Evolutionary conservation across 1,140 invertebrate genomes (phyloP).

Genomic region (Neodiprion lecontei): DNA sequence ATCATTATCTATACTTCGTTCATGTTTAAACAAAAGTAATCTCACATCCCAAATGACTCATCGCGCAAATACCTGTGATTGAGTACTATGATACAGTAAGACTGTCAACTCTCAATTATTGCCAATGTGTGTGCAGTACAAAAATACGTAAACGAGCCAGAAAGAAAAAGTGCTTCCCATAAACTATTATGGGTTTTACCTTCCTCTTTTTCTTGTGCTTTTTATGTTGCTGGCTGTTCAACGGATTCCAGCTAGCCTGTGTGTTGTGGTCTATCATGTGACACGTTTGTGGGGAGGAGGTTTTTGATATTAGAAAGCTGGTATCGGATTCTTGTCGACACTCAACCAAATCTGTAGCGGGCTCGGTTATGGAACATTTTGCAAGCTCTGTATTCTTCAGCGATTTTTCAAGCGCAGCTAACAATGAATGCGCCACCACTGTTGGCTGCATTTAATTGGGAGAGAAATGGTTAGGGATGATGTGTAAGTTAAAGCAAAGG

Average conservation of each 20-base stretch:
- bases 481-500: too few species aligned
- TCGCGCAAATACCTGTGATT: too few species aligned
- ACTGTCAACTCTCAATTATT: too few species aligned
- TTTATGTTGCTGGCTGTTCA: slow-evolving; percentile 52
- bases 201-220: slow-evolving; percentile 57
- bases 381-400: slow-evolving; percentile 48
- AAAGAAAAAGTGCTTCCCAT: not conserved
- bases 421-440: slow-evolving; percentile 44
- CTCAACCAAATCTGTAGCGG: slow-evolving; percentile 38
- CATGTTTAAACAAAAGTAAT: too few species aligned
- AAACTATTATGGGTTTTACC: slow-evolving; percentile 37
- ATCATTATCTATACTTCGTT: too few species aligned
- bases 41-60: too few species aligned
- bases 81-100: too few species aligned
- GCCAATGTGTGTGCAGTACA: too few species aligned
- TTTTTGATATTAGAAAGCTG: slow-evolving; percentile 46
- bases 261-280: slow-evolving; percentile 47
- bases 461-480: slow-evolving; percentile 6
- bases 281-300: slow-evolving; percentile 48
- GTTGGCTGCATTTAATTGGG: slow-evolving; percentile 43
- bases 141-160: too few species aligned
- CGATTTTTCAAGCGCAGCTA: slow-evolving; percentile 53
- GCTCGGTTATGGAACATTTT: slow-evolving; percentile 47
- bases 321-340: slow-evolving; percentile 49
- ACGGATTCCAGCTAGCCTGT: slow-evolving; percentile 49